A percentile compares a stretch with the other conserved stretches of the same genome.
Conservation (phyloP, 2,888 invertebrate genomes). For the Syritta pipiens region DNA sequence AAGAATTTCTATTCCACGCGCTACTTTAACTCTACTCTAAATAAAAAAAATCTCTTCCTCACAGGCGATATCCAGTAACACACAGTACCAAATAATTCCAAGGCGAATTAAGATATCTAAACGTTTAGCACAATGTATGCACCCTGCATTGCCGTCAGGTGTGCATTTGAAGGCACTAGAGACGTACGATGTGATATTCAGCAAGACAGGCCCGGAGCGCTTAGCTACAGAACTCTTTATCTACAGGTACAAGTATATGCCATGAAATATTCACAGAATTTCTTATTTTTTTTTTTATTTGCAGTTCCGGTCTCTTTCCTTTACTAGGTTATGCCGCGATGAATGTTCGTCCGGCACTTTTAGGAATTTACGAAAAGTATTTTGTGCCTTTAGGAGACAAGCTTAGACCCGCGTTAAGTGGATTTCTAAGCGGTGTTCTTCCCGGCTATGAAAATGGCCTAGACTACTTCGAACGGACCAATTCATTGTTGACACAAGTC, state of each 20-base stretch:
- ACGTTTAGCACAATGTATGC: constrained; percentile 94
- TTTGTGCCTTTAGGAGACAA: constrained; percentile 89
- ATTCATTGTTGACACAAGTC: constrained; percentile 79
- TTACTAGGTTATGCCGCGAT: constrained; percentile 92
- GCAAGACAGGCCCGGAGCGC: constrained; percentile 90
- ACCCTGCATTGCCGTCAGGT: constrained; percentile 93
- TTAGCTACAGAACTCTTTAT: constrained; percentile 91
- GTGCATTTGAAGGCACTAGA: constrained; percentile 95
- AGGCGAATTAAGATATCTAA: constrained; percentile 93
- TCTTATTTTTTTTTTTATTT: too few species aligned
- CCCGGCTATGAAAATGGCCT: constrained; percentile 93
- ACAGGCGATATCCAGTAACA: constrained; percentile 88
- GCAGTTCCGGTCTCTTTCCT: constrained; percentile 89
- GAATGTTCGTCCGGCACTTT: constrained; percentile 90
- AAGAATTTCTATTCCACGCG: neutral
- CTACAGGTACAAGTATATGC: too few species aligned
- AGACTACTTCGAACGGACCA: constrained; percentile 88
- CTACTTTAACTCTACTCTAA: neutral
- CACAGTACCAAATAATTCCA: constrained; percentile 92
- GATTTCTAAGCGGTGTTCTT: constrained; percentile 91
- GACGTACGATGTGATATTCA: constrained; percentile 94
- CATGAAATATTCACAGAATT: too few species aligned
- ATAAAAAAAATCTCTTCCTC: too few species aligned
- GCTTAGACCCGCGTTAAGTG: constrained; percentile 88
- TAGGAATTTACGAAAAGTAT: constrained; percentile 92